phyloP scores from a whole-genome alignment of 2,888 invertebrate genomes.

The Tachina lurida region DNA sequence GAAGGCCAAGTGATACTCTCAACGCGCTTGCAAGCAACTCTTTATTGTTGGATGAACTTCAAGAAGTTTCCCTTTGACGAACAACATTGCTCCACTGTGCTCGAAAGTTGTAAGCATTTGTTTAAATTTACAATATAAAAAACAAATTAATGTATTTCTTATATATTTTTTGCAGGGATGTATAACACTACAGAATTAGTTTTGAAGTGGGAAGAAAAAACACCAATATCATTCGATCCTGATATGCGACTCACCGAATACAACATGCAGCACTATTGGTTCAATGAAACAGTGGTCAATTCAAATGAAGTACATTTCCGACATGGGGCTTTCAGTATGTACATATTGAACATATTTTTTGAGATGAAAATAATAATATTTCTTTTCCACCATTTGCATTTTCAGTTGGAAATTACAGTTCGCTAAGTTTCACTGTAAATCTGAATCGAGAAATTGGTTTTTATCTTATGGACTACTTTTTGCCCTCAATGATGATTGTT shows the following conservation, averaged over 20 bases:
- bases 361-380: background rate
- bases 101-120: slow-evolving; percentile 79
- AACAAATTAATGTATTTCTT: background rate
- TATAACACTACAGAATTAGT: slow-evolving; percentile 79
- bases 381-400: background rate
- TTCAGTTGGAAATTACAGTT: slow-evolving; percentile 78
- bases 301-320: slow-evolving; percentile 77
- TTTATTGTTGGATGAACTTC: slow-evolving; percentile 80
- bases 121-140: background rate
- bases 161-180: slow-evolving; percentile 76
- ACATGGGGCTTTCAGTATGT: slow-evolving; percentile 79
- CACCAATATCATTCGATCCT: slow-evolving; percentile 79
- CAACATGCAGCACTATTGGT: slow-evolving; percentile 77
- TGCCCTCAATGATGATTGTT: slow-evolving; percentile 81
- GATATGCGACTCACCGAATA: slow-evolving; percentile 79
- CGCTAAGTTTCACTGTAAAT: slow-evolving; percentile 78
- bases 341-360: background rate
- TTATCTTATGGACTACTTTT: slow-evolving; percentile 79
- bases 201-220: slow-evolving; percentile 76
- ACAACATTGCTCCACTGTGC: slow-evolving; percentile 77
- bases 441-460: slow-evolving; percentile 80
- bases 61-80: slow-evolving; percentile 80
- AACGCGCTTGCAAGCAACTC: slow-evolving; percentile 78
- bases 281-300: slow-evolving; percentile 76
- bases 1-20: slow-evolving; percentile 79